Evolutionary conservation across 2,888 invertebrate genomes (phyloP), one percentile per base, ranked within the genome.

Genomic region (Chymomyza fuscimana): DNA sequence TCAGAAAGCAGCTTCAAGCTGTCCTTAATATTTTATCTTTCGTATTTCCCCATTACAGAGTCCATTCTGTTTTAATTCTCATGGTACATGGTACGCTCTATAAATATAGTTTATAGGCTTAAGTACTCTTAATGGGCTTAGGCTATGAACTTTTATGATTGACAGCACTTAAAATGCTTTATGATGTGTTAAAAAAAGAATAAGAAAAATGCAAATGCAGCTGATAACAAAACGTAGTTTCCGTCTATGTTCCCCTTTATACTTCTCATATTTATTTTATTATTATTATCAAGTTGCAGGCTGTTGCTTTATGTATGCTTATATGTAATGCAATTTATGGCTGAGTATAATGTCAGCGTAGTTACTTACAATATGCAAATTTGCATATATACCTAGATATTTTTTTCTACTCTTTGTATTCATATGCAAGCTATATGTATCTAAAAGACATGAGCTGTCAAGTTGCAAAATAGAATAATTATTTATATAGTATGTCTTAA

Each of bases 141-240:
- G 32, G 32, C 7, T 59, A 10, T 19, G 32, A 22, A 29, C 59
- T 29, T 36, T 32, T 32, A 12, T 59, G n/a, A 32, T 29, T 59
- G 32, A 59, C n/a, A n/a, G 32, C 59, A 59, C 29, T 32, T 59
- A 32, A 15, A 59, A 25, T 59, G 22, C 56, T 56, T 56, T n/a
- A 25, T 56, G 22, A n/a, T 56, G 40, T 46, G 32, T 46, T 46
- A 12, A 46, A 12, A 46, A 46, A 46, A 46, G 12, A 46, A 46
- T 12, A 46, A 46, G 12, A 10, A 46, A 46, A 46, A 46, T 46
- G 10, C 40, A 46, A 46, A 46, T 46, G 40, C 7, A 12, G 40
- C 40, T 46, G 40, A 12, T 46, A 46, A 46, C 40, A 12, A 46
- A 12, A 46, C 12, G 12, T 4, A 46, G 12, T 12, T 46, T 46